Base-by-base conservation (phyloP, 2,113 vertebrate species). In the Chamaea fasciata region DNA sequence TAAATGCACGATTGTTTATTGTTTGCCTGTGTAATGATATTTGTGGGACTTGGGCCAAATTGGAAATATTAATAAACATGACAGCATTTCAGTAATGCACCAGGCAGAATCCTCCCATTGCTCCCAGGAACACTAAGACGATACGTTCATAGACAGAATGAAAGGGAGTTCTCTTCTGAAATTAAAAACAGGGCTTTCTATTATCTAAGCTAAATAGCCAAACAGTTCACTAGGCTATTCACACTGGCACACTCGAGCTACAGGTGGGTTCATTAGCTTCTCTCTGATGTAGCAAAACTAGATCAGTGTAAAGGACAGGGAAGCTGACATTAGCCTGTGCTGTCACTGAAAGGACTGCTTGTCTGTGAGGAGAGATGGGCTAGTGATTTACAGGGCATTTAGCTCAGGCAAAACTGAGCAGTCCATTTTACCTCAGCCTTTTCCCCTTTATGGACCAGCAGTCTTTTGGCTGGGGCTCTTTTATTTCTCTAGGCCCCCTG, bases 11-110 rank as follows among this genome's bases (percentile, higher is more conserved):
- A 50, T 81, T 95, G 81, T 73, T 95, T 88, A 93, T 95, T 97
- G 90, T 96, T 97, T 92, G 59, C 83, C 67, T 79, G 33, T 71
- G 93, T 95, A 97, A 94, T 94, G 87, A 95, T 65, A 69, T 83
- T 37, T 8, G 3, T 0, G 8, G 73, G 71, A 60, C 44, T 94
- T 90, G 49, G 42, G 59, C 52, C 68, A 74, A 39, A 71, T 73
- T 91, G 68, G 73, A 92, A 95, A 91, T 90, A 91, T 80, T 95
- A 88, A 82, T 89, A 91, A 95, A 73, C 52, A 47, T 19, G 35
- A 81, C 76, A 86, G 39, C 3, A 4, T 92, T 94, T 92, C 67
- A 77, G 52, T 90, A 88, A 84, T 13, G 47, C 42, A 95, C 15
- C 21, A 46, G 65, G 37, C 41, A 93, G 89, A 80, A 89, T 68